phyloP scores from a whole-genome alignment of 2,113 vertebrate species.

The Archilochus colubris region DNA sequence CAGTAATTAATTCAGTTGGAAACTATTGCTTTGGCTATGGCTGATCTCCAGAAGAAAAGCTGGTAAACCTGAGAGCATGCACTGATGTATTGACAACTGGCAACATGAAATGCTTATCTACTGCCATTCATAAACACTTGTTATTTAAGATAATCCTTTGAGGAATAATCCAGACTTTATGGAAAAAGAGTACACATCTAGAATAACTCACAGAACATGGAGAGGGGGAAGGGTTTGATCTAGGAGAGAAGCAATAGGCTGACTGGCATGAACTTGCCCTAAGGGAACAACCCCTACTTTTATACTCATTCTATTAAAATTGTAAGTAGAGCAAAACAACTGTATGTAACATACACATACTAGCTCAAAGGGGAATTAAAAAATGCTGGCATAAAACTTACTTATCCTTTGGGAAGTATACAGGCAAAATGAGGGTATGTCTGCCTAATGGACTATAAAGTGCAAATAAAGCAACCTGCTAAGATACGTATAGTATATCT shows the following conservation, averaged over 20 bases:
- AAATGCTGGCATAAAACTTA: not conserved
- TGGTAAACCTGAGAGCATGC: not conserved
- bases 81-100: not conserved
- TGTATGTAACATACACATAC: not conserved
- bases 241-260: not conserved
- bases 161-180: not conserved
- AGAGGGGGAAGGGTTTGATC: not conserved
- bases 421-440: not conserved
- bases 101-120: not conserved
- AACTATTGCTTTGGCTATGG: not conserved
- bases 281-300: not conserved
- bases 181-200: not conserved
- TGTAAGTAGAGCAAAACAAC: not conserved
- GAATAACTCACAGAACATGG: not conserved
- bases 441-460: not conserved
- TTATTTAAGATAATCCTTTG: not conserved
- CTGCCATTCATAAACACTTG: not conserved
- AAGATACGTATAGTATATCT: rapidly evolving
- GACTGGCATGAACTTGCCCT: not conserved
- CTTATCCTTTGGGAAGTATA: not conserved
- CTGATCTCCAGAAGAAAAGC: not conserved
- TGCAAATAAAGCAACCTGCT: not conserved
- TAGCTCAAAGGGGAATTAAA: not conserved
- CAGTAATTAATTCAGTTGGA: conserved; percentile 19
- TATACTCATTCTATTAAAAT: not conserved